A percentile compares a stretch with the other conserved stretches of the same genome.
These are phyloP conservation scores for Ataeniobius toweri DNA, from an alignment of 2,797 vertebrate genomes.

Conservation along the genomic window DNA sequence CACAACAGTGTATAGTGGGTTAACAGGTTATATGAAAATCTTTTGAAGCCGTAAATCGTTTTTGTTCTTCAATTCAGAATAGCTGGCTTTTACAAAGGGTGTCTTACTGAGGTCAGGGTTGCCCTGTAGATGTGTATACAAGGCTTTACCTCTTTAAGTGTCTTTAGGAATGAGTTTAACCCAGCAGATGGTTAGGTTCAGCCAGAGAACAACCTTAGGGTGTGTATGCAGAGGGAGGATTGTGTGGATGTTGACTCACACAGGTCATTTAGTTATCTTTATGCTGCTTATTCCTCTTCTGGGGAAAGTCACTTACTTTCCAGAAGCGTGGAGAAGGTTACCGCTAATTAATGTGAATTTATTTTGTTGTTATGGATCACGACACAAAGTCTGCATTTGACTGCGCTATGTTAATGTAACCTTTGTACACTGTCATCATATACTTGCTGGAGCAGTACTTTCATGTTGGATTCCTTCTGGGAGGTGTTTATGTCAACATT, in stretches of 20 bases:
- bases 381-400: conserved; percentile 63
- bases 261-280: conserved; percentile 15
- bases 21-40: background rate
- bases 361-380: conserved; percentile 77
- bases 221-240: conserved; percentile 17
- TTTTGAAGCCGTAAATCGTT: background rate
- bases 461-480: background rate
- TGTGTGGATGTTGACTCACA: conserved; percentile 16
- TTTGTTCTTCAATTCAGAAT: no score
- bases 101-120: conserved; percentile 22
- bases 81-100: background rate
- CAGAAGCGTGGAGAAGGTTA: conserved; percentile 56
- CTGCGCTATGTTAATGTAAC: conserved; percentile 79
- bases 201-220: conserved; percentile 48
- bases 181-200: conserved; percentile 45
- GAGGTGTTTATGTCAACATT: background rate
- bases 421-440: conserved; percentile 67
- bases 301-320: conserved; percentile 48
- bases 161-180: conserved; percentile 41
- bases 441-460: conserved; percentile 13
- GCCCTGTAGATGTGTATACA: conserved; percentile 71
- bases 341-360: conserved; percentile 73
- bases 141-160: conserved; percentile 64
- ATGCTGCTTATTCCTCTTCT: conserved; percentile 34
- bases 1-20: background rate